phyloP scores from a whole-genome alignment of 2,113 vertebrate species.

The Martes martes region DNA sequence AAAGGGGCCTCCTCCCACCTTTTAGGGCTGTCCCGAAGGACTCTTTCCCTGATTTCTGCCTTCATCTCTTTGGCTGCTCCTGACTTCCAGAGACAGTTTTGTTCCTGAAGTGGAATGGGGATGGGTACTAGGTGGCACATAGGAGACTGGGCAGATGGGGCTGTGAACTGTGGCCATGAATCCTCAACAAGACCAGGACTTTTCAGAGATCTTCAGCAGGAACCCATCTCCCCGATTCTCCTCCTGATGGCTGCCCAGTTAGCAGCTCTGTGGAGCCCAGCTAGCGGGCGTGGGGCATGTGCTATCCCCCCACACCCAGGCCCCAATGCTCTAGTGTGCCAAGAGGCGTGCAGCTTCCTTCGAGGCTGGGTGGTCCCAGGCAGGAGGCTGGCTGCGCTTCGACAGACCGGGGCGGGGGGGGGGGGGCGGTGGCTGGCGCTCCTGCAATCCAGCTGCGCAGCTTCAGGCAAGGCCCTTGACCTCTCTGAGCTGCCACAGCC shows the following conservation, averaged over 20 bases:
- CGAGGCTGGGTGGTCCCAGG: accelerated
- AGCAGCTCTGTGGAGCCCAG: not conserved
- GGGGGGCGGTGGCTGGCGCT: not conserved
- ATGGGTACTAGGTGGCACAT: not conserved
- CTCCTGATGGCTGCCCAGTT: too few relatives aligned
- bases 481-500: not conserved
- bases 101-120: not conserved
- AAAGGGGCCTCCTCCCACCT: not conserved
- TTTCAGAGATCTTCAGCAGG: not conserved
- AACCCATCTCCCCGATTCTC: not conserved
- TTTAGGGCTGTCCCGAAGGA: not conserved
- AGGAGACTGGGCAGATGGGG: not conserved
- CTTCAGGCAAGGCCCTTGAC: not conserved
- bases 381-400: not conserved
- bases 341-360: accelerated
- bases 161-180: accelerated
- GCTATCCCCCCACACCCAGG: not conserved
- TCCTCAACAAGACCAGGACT: not conserved
- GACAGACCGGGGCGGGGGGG: accelerated
- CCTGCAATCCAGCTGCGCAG: not conserved
- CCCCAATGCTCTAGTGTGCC: not conserved
- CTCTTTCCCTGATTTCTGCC: not conserved
- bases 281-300: accelerated
- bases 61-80: not conserved
- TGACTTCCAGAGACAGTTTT: not conserved